phyloP scores from a whole-genome alignment of 2,888 invertebrate genomes.

The Lepidochitona cinerea region DNA sequence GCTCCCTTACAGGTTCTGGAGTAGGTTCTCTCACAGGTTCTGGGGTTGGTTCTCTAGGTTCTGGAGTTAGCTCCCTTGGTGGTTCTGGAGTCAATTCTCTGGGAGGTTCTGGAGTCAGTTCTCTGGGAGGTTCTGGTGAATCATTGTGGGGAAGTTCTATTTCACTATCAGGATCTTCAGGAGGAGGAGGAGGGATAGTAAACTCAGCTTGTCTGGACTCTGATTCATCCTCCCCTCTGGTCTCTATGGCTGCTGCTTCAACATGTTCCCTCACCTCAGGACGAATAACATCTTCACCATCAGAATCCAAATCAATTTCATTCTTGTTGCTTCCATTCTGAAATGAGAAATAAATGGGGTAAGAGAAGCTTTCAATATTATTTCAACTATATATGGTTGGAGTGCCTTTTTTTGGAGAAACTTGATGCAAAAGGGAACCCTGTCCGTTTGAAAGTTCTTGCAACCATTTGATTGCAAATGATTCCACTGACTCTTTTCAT shows the following conservation, averaged over 20 bases:
- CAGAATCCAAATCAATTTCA: slow-evolving; percentile 2
- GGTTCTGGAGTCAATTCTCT: slow-evolving; percentile 4
- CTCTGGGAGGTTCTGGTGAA: slow-evolving; percentile 5
- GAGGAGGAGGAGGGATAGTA: background rate
- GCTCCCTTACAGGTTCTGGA: slow-evolving; percentile 14
- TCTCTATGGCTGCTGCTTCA: background rate
- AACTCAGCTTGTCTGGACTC: background rate
- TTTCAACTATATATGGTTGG: too few relatives aligned
- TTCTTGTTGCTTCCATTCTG: too few relatives aligned
- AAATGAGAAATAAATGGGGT: too few relatives aligned
- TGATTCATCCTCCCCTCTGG: background rate
- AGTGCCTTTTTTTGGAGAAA: too few relatives aligned
- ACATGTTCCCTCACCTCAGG: background rate
- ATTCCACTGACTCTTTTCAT: too few relatives aligned
- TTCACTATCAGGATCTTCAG: background rate
- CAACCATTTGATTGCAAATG: too few relatives aligned
- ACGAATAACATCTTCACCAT: background rate
- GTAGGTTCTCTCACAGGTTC: slow-evolving; percentile 9
- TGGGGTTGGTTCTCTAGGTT: slow-evolving; percentile 14
- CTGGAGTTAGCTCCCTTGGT: background rate
- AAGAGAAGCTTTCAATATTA: too few relatives aligned
- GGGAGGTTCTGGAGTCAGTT: slow-evolving; percentile 12
- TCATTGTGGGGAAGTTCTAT: slow-evolving; percentile 16
- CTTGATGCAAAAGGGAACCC: too few relatives aligned
- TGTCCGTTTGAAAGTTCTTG: too few relatives aligned